A percentile compares a stretch with the other conserved stretches of the same genome.
phyloP scores from a whole-genome alignment of 2,113 vertebrate species.

The Butastur rufipennis region DNA sequence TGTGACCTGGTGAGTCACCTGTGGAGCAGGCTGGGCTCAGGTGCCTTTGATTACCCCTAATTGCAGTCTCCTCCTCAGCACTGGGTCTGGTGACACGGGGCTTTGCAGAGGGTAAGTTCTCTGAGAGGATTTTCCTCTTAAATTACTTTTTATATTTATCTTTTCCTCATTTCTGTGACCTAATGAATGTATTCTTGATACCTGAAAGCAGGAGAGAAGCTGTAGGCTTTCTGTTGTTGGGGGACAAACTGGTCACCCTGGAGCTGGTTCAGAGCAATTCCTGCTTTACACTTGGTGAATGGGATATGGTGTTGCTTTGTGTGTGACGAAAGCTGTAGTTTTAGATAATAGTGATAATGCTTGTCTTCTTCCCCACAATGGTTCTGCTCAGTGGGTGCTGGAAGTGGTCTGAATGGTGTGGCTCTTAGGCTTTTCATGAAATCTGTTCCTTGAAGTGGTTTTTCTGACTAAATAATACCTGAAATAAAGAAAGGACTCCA shows the following conservation, averaged over 20 bases:
- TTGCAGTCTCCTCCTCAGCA: not conserved
- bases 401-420: not conserved
- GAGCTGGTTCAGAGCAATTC: not conserved
- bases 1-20: not conserved
- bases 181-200: not conserved
- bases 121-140: not conserved
- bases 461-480: not conserved
- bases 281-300: not conserved
- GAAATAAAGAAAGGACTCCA: not conserved
- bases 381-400: not conserved
- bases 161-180: not conserved
- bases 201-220: not conserved
- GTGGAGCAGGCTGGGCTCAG: not conserved
- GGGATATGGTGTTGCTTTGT: not conserved
- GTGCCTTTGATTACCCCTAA: not conserved
- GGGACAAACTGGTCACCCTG: no score
- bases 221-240: not conserved
- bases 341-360: fast-evolving
- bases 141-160: not conserved
- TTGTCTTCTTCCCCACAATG: not conserved
- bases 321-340: not conserved
- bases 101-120: not conserved
- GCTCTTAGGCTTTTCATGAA: not conserved
- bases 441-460: not conserved
- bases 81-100: fast-evolving